Conservation (phyloP, 2,113 vertebrate species). For the Cygnus atratus region DNA sequence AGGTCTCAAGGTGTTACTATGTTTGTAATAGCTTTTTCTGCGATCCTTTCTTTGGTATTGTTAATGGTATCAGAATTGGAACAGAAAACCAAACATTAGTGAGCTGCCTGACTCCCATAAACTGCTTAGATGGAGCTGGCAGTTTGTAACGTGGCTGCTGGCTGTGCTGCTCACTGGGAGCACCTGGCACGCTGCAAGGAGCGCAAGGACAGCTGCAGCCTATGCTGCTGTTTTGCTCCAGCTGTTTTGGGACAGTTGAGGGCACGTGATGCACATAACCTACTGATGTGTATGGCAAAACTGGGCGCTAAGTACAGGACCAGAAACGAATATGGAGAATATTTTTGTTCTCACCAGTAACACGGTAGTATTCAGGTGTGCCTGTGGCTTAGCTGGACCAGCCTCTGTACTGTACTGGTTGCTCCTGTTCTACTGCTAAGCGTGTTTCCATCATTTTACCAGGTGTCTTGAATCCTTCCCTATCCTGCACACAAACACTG, state of each 20-base stretch:
- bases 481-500: accelerated
- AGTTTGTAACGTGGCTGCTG: accelerated
- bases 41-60: background rate
- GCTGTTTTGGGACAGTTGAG: background rate
- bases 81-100: accelerated
- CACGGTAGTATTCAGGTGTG: accelerated
- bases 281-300: accelerated
- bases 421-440: background rate
- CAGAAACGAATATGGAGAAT: background rate
- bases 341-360: background rate
- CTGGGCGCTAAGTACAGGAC: background rate
- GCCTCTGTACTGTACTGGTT: accelerated
- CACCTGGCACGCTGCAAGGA: accelerated
- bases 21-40: accelerated
- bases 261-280: accelerated
- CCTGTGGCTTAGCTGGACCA: background rate
- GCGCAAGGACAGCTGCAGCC: accelerated
- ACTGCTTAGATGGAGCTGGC: accelerated
- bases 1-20: accelerated
- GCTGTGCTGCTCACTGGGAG: accelerated
- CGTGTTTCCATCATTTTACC: accelerated
- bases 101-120: background rate
- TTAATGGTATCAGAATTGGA: accelerated
- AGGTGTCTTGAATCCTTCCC: accelerated
- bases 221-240: background rate